Base-by-base conservation (phyloP, 2,113 vertebrate species). In the Sterna hirundo region DNA sequence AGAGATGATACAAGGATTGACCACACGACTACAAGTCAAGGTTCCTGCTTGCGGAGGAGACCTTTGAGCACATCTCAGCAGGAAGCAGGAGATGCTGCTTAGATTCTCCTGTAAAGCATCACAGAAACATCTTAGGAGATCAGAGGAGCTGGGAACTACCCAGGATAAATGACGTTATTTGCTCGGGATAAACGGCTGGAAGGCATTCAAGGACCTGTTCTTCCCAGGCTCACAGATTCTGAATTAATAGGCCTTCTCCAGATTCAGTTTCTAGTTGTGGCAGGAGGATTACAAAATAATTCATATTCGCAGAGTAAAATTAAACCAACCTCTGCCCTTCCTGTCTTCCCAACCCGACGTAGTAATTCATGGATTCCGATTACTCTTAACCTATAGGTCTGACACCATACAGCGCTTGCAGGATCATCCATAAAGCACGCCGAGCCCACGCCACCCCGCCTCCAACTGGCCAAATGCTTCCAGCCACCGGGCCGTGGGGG, bases 371-470 rank as follows among this genome's bases (percentile, higher is more conserved):
- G 11, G 57, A 21, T 3, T 14, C 32, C 0, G 1, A 44, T 69
- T 55, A 44, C 51, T 55, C 55, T 16, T 36, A 54, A 29, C 29
- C 7, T 6, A 5, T 15, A 42, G 23, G 13, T 60, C 88, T 51
- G 66, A 19, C 70, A 18, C 15, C 38, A 26, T 11, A 8, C 44
- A 17, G 54, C 58, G 4, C 71, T 25, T 10, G 5, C 0, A 0
- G 60, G 3, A 46, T 77, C 82, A 69, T 12, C 54, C 17, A 0
- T 3, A 54, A 58, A 13, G 38, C 32, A 6, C 1, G 5, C 1
- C 4, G 32, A 78, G 19, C 77, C 44, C 74, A 27, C 8, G 0
- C 9, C 52, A 30, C 6, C 8, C 38, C 0, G 0, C 13, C 15
- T 81, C 51, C 32, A 3, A 19, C 1, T 0, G 6, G 25, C 55